A percentile compares a stretch with the other conserved stretches of the same genome.
Evolutionary conservation across 2,113 vertebrate species (phyloP).

Genomic region (Helogale parvula): DNA sequence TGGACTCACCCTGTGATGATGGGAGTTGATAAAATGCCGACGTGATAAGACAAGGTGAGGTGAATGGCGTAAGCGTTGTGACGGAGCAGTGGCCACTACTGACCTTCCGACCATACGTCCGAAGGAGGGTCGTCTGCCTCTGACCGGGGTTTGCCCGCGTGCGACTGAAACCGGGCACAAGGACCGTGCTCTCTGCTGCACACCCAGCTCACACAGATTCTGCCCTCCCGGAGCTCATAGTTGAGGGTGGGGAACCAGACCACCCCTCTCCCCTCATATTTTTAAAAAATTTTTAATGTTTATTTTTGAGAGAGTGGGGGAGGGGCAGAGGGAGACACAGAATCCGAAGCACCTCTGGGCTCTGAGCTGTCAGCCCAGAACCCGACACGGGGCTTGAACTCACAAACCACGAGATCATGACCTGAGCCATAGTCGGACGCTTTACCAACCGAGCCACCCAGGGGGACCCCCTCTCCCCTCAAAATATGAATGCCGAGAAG

Average conservation of each 20-base stretch:
- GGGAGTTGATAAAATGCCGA: neutral
- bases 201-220: neutral
- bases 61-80: neutral
- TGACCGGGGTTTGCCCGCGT: rapidly evolving
- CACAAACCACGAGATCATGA: no score
- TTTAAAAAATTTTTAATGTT: no score
- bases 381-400: no score
- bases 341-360: no score
- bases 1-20: neutral
- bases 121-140: neutral
- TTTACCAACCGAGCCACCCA: no score
- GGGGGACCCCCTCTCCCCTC: no score
- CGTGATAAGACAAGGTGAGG: neutral
- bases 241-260: neutral
- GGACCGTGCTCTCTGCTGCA: neutral
- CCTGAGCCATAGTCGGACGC: no score
- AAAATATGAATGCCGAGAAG: neutral
- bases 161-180: neutral
- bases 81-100: neutral
- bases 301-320: no score
- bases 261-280: no score
- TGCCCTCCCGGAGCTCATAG: neutral
- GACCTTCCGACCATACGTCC: neutral
- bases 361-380: no score
- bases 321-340: no score